Evolutionary conservation across 2,113 vertebrate genomes (phyloP).

Genomic region (Chascanopsetta lugubris): DNA sequence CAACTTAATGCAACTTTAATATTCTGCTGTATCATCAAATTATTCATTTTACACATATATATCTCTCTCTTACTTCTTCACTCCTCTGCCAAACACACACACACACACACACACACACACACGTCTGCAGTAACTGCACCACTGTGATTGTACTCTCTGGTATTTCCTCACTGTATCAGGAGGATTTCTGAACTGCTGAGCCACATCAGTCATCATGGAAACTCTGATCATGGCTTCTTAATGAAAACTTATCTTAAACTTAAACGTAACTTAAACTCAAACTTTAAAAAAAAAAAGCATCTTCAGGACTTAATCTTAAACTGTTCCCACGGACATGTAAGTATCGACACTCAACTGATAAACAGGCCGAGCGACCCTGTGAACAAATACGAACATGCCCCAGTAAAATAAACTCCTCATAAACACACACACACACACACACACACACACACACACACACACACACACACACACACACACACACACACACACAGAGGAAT

Average conservation of each 20-base stretch:
- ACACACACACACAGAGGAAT: conserved; percentile 20
- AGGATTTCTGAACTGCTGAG: conserved; percentile 27
- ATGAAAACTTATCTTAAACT: not conserved
- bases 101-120: not conserved
- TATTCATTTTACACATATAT: no score
- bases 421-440: conserved; percentile 29
- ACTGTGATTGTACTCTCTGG: conserved; percentile 22
- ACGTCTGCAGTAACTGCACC: conserved; percentile 2
- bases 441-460: conserved; percentile 16
- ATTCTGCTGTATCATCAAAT: no score
- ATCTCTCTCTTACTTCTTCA: no score
- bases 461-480: conserved; percentile 19
- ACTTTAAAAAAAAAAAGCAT: no score
- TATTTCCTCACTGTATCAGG: conserved; percentile 4
- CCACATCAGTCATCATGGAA: conserved; percentile 46
- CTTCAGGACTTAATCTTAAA: not conserved
- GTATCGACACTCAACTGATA: conserved; percentile 20
- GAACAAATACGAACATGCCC: conserved; percentile 43
- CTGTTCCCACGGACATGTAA: not conserved
- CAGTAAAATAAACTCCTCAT: conserved; percentile 65
- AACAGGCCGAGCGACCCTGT: conserved; percentile 31
- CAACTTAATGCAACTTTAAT: not conserved
- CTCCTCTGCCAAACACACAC: no score
- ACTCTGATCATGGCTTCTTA: conserved; percentile 39
- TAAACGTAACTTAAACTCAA: no score